phyloP scores from a whole-genome alignment of 2,888 invertebrate genomes.

The Panzeria rudis region DNA sequence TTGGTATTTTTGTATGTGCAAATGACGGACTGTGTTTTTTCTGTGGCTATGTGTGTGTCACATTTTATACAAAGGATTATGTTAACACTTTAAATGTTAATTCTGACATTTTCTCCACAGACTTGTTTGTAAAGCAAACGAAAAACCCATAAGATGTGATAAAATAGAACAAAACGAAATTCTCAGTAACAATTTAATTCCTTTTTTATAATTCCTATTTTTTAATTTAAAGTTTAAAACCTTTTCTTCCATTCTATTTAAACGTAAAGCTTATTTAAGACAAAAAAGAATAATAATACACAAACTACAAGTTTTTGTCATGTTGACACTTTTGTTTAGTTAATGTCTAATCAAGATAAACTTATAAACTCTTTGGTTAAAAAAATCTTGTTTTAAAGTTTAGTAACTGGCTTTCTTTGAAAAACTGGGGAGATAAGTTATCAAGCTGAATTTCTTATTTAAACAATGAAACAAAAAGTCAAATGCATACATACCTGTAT shows the following conservation, averaged over 20 bases:
- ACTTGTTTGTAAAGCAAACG: constrained; percentile 33
- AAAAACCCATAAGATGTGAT: constrained; percentile 34
- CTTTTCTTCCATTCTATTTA: neutral
- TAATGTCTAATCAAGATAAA: constrained; percentile 53
- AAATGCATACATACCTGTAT: neutral
- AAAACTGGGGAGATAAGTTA: constrained; percentile 1
- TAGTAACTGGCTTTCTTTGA: constrained; percentile 13
- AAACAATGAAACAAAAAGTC: neutral
- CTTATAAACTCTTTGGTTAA: constrained; percentile 35
- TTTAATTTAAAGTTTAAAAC: constrained; percentile 47
- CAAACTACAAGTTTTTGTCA: constrained; percentile 47
- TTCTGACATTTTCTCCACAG: constrained; percentile 59
- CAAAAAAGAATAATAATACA: neutral
- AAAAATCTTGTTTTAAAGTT: constrained; percentile 36
- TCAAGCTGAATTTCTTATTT: neutral
- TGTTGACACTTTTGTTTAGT: constrained; percentile 72
- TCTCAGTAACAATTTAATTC: constrained; percentile 59
- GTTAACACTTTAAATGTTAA: constrained; percentile 72
- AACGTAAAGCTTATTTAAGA: neutral
- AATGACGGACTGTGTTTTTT: constrained; percentile 14
- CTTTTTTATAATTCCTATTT: constrained; percentile 31
- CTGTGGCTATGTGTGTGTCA: constrained; percentile 23
- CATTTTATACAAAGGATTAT: constrained; percentile 69
- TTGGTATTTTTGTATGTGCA: constrained; percentile 2
- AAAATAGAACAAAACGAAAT: constrained; percentile 31